These are phyloP conservation scores for Andrena trimmerana DNA, from an alignment of 2,888 invertebrate genomes.

Conservation along the genomic window DNA sequence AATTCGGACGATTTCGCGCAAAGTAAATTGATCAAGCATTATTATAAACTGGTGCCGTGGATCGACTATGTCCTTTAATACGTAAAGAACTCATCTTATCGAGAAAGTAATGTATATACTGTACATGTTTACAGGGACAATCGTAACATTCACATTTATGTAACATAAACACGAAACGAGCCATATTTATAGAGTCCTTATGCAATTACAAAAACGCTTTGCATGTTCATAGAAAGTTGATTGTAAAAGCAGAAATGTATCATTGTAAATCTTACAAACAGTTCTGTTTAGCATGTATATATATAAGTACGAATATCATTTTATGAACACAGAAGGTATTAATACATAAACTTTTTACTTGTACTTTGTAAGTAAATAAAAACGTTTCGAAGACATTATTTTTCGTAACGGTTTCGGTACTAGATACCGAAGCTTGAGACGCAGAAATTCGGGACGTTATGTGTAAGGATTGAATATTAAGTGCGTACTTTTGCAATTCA, in stretches of 20 bases:
- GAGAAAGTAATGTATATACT: conserved; percentile 11
- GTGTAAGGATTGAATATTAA: background rate
- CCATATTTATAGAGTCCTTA: conserved; percentile 8
- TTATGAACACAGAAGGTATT: conserved; percentile 39
- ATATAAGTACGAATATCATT: conserved; percentile 22
- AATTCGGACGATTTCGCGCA: conserved; percentile 68
- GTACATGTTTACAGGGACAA: conserved; percentile 9
- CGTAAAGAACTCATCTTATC: conserved; percentile 23
- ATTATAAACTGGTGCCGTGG: conserved; percentile 81
- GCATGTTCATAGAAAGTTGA: background rate
- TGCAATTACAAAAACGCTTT: background rate
- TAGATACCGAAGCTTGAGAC: background rate
- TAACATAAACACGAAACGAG: conserved; percentile 22
- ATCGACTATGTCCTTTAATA: conserved; percentile 77
- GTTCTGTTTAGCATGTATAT: background rate
- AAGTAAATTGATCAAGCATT: conserved; percentile 79
- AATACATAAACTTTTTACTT: conserved; percentile 14
- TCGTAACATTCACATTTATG: background rate
- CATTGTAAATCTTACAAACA: conserved; percentile 12
- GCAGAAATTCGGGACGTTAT: background rate
- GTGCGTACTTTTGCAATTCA: background rate
- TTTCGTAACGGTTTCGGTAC: background rate
- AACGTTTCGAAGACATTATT: conserved; percentile 7
- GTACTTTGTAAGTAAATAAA: conserved; percentile 23
- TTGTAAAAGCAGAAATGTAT: background rate